Percentiles rank a stretch among this genome's conserved stretches.
These are phyloP conservation scores for Ephydatia muelleri DNA, from an alignment of 37 sponge, comb jelly and placozoan species.

Conservation along the genomic window DNA sequence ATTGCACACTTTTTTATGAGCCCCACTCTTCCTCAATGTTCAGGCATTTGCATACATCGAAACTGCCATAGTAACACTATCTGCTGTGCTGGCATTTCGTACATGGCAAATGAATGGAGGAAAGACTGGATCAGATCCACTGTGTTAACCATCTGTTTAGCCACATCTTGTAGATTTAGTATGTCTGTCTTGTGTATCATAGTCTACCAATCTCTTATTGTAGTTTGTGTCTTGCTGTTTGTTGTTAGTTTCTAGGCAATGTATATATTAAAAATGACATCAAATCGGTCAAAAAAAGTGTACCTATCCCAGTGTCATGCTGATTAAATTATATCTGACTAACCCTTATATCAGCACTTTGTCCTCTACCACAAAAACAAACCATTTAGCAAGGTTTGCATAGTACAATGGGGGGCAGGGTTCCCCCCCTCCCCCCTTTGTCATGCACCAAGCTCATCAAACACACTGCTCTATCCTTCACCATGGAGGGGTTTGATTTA, in stretches of 20 bases:
- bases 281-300: too few species aligned
- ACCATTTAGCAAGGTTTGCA: too few species aligned
- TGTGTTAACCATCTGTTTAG: not conserved
- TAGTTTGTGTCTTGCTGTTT: too few species aligned
- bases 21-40: not conserved
- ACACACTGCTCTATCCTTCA: not conserved
- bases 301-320: too few species aligned
- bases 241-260: too few species aligned
- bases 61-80: not conserved
- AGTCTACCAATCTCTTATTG: too few species aligned
- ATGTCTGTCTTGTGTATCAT: too few species aligned
- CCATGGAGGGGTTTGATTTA: not conserved
- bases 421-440: not conserved
- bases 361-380: too few species aligned
- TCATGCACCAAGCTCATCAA: not conserved
- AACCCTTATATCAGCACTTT: too few species aligned
- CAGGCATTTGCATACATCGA: not conserved
- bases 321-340: too few species aligned
- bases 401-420: too few species aligned
- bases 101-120: constrained; percentile 36
- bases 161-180: not conserved
- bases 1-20: not conserved
- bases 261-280: too few species aligned
- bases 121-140: constrained; percentile 10
- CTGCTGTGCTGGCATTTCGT: constrained; percentile 6